Base-by-base conservation (phyloP, 1,140 invertebrate species). In the Phenacoccus solenopsis region DNA sequence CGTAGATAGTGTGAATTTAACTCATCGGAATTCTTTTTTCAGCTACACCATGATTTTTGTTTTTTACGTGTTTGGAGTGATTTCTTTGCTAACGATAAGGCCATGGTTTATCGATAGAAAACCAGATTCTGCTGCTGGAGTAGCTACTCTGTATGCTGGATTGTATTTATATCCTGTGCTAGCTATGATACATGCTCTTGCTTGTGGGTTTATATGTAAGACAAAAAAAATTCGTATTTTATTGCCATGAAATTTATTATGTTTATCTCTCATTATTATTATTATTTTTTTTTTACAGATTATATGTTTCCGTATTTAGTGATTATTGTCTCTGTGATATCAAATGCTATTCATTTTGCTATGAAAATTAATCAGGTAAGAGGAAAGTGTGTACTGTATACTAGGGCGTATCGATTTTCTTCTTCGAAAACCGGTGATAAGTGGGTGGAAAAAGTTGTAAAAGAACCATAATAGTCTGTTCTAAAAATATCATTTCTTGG, bases 11-110 rank as follows among this genome's bases (percentile, higher is more conserved):
- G n/a, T n/a, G n/a, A n/a, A n/a, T n/a, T n/a, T n/a, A n/a, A n/a
- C n/a, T n/a, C n/a, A n/a, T n/a, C n/a, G n/a, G n/a, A n/a, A 56
- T 68, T 12, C 22, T 28, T 16, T 73, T 81, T 85, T 28, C 79
- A 97, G 94, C 74, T 96, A 98, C 79, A 95, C 94, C 20, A 89
- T 98, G 80, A 89, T 98, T 2, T 88, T 98, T 76, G 84, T 97
- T 27, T 96, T 96, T 80, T 96, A 96, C 80, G 87, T 88, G 16
- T 81, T 96, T 72, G 87, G 88, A 70, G 81, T 97, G 67, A 73
- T 90, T 0, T 82, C 90, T 68, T 90, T 98, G 84, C 81, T 98
- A 72, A 72, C 90, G 16, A 77, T 93, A 70, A 80, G 93, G 69
- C 88, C 90, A 12, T 80, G 87, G 73, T 75, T 94, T 21, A 84